phyloP scores from a whole-genome alignment of 2,888 invertebrate genomes.

The Campaea margaritaria region DNA sequence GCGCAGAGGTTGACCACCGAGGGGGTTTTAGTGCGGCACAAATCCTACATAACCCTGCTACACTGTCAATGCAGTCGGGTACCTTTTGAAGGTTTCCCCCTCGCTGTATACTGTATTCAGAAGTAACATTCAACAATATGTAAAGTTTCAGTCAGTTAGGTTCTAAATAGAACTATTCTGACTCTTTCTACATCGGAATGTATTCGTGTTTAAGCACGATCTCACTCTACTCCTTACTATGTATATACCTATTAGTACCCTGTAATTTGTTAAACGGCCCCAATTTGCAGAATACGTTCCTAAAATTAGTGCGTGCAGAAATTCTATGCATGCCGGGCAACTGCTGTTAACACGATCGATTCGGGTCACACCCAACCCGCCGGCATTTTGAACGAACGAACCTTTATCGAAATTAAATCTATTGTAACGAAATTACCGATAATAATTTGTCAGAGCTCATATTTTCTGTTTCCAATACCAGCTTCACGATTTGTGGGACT shows the following conservation, averaged over 20 bases:
- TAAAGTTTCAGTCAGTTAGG: no score
- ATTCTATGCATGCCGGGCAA: slow-evolving; percentile 50
- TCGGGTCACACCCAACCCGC: slow-evolving; percentile 20
- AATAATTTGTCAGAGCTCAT: slow-evolving; percentile 41
- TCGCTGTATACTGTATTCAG: no score
- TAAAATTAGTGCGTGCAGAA: slow-evolving; percentile 58
- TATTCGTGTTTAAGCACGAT: no score
- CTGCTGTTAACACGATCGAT: slow-evolving; percentile 39
- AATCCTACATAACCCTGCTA: no score
- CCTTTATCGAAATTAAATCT: slow-evolving; percentile 44
- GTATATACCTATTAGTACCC: not conserved
- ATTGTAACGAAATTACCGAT: slow-evolving; percentile 30
- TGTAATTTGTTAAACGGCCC: slow-evolving; percentile 37
- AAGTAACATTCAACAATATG: no score
- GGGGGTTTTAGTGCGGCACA: no score
- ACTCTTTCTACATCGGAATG: no score
- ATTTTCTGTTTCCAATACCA: slow-evolving; percentile 37
- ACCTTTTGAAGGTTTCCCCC: no score
- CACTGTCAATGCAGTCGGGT: no score
- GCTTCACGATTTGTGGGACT: slow-evolving; percentile 53
- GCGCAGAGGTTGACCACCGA: no score
- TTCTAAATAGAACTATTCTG: no score
- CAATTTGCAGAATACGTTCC: slow-evolving; percentile 55
- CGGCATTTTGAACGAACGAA: slow-evolving; percentile 34
- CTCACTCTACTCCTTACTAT: no score